Base-by-base conservation (phyloP, 2,888 invertebrate genomes). In the Noctua fimbriata region DNA sequence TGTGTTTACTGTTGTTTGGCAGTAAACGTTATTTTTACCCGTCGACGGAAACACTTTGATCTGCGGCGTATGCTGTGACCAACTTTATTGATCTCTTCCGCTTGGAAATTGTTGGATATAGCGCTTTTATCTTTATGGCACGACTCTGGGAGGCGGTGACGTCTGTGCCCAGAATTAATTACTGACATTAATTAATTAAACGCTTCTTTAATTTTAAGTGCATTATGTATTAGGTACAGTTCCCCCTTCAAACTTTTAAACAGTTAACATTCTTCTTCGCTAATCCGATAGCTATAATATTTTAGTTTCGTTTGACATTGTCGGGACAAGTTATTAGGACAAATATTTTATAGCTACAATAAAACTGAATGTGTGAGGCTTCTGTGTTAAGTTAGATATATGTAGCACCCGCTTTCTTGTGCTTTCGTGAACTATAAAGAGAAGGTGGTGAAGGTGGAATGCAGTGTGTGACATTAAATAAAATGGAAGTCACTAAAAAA, bases 21-120 rank as follows among this genome's bases (percentile, higher is more conserved):
- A 88, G 92, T 95, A 93, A 93, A 94, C 90, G 88, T 89, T 95
- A 95, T 94, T 95, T 95, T 93, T 93, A 95, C 65, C 41, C 80
- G 60, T 87, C 88, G 71, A 87, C 87, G 83, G 88, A 89, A 84
- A 84, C 84, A 84, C 91, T 91, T 92, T 92, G 91, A 90, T 89
- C 86, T 87, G 78, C 79, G 81, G 73, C 84, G 81, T 86, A 41
- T 82, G 69, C 78, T 77, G 84, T 88, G 89, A 90, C 86, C 89
- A 88, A 71, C 76, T 89, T 89, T 91, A 91, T 91, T 90, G 88
- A 89, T 90, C 85, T 88, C 90, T 91, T 91, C 91, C 92, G 91
- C 72, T 87, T 60, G 49, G 52, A 44, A 63, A 76, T 85, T 69
- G 76, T 73, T 55, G 44, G 14, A 10, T 80, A 69, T 70, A 81